A percentile compares a stretch with the other conserved stretches of the same genome.
phyloP scores from a whole-genome alignment of 2,113 vertebrate species.

The Mustelus asterias region DNA sequence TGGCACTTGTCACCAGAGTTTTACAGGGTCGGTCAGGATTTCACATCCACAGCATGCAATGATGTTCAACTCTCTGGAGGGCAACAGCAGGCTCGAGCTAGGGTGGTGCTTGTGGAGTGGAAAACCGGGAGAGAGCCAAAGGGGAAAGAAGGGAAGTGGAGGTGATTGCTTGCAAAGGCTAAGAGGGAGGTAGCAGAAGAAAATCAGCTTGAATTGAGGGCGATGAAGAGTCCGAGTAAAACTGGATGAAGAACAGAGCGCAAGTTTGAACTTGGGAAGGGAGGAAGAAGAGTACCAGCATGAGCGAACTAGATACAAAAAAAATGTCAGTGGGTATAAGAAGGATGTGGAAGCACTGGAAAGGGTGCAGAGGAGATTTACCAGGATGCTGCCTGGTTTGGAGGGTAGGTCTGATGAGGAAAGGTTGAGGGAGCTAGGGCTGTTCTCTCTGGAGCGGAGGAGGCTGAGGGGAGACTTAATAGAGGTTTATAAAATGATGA shows the following conservation, averaged over 20 bases:
- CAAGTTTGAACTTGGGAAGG: background rate
- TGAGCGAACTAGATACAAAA: background rate
- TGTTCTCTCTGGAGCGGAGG: too few species aligned
- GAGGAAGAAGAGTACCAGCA: background rate
- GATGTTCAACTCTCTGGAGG: background rate
- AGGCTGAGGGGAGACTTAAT: too few species aligned
- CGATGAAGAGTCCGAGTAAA: background rate
- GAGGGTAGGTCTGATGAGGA: too few species aligned
- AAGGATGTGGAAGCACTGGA: too few species aligned
- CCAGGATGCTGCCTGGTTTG: too few species aligned
- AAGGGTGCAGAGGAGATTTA: too few species aligned
- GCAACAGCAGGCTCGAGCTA: background rate
- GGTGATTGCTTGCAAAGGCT: background rate
- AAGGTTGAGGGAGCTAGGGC: too few species aligned
- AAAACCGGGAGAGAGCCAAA: background rate
- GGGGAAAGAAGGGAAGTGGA: background rate
- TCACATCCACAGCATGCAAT: background rate
- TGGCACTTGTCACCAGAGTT: background rate
- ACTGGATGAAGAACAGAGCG: background rate
- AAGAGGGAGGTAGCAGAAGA: background rate
- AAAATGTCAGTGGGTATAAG: background rate
- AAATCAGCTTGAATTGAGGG: background rate
- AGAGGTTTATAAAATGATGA: too few species aligned
- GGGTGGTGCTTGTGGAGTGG: background rate
- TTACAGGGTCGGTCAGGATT: background rate